Percentiles rank a stretch among this genome's conserved stretches.
Conservation (phyloP, 2,888 invertebrate genomes). For the Aleiodes testaceus region DNA sequence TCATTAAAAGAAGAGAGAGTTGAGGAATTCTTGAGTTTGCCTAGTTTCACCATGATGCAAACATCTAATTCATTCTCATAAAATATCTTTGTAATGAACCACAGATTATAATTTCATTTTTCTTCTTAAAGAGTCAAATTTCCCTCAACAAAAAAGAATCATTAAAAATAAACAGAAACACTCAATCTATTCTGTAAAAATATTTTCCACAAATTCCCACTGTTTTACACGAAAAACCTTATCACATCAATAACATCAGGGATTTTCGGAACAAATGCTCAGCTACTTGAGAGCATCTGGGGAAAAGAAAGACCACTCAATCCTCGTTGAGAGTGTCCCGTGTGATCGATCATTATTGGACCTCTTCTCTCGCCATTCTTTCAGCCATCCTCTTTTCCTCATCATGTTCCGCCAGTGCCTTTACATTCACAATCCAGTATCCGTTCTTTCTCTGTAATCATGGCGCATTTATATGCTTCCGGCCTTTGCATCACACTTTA, state of each 20-base stretch:
- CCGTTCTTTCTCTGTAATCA: conserved; percentile 57
- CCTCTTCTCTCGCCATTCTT: conserved; percentile 51
- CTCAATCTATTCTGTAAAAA: too few relatives aligned
- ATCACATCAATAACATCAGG: conserved; percentile 23
- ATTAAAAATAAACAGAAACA: too few relatives aligned
- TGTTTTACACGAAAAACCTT: conserved; percentile 19
- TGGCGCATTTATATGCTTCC: conserved; percentile 56
- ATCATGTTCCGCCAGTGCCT: conserved; percentile 33
- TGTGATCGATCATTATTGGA: conserved; percentile 67
- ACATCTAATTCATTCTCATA: conserved; percentile 11
- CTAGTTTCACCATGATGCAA: conserved; percentile 22
- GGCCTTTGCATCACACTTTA: conserved; percentile 56
- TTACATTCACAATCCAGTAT: conserved; percentile 27
- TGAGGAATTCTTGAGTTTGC: conserved; percentile 10
- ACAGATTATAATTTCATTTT: background rate
- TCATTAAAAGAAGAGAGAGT: conserved; percentile 10
- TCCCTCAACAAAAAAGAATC: background rate
- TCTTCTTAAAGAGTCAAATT: background rate
- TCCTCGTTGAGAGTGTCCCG: conserved; percentile 39
- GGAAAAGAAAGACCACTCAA: conserved; percentile 37
- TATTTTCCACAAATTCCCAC: background rate
- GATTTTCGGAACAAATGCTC: conserved; percentile 50
- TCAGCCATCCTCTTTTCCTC: conserved; percentile 16
- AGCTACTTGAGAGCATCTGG: conserved; percentile 40
- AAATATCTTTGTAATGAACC: background rate